A percentile compares a stretch with the other conserved stretches of the same genome.
Evolutionary conservation across 2,797 vertebrate species (phyloP).

Genomic region (Carapus acus): DNA sequence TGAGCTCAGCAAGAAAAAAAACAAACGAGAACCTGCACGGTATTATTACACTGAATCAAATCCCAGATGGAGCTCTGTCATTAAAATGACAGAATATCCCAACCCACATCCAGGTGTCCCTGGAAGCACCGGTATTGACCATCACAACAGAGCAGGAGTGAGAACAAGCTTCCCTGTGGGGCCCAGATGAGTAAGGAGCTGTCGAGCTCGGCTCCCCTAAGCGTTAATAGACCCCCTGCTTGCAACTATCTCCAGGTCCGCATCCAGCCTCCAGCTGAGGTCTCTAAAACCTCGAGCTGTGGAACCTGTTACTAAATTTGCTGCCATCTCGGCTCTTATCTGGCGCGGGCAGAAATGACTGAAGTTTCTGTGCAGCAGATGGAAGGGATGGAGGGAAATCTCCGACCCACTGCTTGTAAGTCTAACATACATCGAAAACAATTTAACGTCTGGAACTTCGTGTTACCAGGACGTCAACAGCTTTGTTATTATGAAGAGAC

Average conservation of each 20-base stretch:
- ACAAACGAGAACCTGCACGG: not conserved
- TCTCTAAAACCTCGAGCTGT: slow-evolving; percentile 39
- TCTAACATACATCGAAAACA: no score
- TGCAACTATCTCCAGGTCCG: slow-evolving; percentile 55
- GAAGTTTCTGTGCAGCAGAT: slow-evolving; percentile 2
- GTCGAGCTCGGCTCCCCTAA: slow-evolving; percentile 62
- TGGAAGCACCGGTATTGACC: slow-evolving; percentile 67
- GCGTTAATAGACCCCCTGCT: slow-evolving; percentile 71
- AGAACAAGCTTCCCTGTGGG: slow-evolving; percentile 67
- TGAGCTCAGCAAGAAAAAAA: slow-evolving; percentile 49
- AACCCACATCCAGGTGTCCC: slow-evolving; percentile 60
- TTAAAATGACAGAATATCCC: slow-evolving; percentile 59
- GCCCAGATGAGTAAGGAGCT: slow-evolving; percentile 69
- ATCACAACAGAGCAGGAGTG: slow-evolving; percentile 57
- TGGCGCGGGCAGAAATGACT: slow-evolving; percentile 19
- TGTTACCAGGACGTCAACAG: no score
- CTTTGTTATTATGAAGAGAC: no score
- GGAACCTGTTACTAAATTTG: slow-evolving; percentile 29
- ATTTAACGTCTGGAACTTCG: no score
- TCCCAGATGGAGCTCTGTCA: slow-evolving; percentile 51
- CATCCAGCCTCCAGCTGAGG: slow-evolving; percentile 59
- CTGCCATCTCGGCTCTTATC: slow-evolving; percentile 32
- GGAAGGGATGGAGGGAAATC: slow-evolving; percentile 3
- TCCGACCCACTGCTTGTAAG: not conserved
- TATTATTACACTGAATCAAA: slow-evolving; percentile 42